Base-by-base conservation (phyloP, 2,797 vertebrate genomes). In the Coilia nasus region DNA sequence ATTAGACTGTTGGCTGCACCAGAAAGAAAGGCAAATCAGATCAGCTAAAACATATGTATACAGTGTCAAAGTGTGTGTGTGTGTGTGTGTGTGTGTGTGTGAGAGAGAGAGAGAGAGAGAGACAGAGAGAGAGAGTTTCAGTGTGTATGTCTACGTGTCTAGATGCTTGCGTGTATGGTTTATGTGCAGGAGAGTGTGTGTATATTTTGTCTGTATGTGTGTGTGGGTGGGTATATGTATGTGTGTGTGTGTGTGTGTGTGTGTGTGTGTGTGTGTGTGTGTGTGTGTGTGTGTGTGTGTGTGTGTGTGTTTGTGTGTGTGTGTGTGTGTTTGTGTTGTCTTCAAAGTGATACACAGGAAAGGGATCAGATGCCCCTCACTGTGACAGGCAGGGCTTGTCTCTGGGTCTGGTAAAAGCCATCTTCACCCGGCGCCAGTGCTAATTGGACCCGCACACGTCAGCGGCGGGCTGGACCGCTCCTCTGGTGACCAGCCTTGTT, bases 1-100 rank as follows among this genome's bases (percentile, higher is more conserved):
- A 95, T 95, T 95, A 95, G 93, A 94, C 88, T 88, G 87, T 90
- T 85, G 87, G 90, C 90, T 93, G 91, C 92, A 93, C 88, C 90
- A 93, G 25, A 89, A 94, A 17, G 28, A 15, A 91, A 92, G 91
- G 93, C 92, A 93, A 94, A 93, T 94, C 93, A 93, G 93, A 94
- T 94, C 92, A 92, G 92, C 92, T 91, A 93, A 90, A 23, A 87
- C 84, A 89, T n/a, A 91, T 94, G 94, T 90, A 87, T 90, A 89
- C 87, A 88, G 84, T 71, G 89, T 86, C 0, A 3, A 7, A n/a
- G 59, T 64, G 60, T 64, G 10, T 28, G 9, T 25, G 2, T 12
- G 23, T 64, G 60, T 64, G n/a, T 28, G 60, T 28, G 60, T 64
- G 60, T 64, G 60, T 62, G 59, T 62, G 59, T 62, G 59, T 62